phyloP scores from a whole-genome alignment of 2,888 invertebrate genomes.

The Dione juno region DNA sequence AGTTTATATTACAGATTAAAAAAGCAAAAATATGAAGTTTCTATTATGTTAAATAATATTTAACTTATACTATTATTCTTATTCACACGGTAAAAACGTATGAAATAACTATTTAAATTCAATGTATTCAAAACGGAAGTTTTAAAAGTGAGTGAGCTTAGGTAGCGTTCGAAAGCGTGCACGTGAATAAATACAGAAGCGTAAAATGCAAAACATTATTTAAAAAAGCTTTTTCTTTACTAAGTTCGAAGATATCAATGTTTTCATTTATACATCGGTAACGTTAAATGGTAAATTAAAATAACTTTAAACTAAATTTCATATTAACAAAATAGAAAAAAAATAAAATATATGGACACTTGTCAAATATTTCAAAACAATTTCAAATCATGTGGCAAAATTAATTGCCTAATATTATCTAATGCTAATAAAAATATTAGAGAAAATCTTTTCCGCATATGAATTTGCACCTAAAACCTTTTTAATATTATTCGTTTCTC shows the following conservation, averaged over 20 bases:
- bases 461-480: not conserved
- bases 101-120: slow-evolving; percentile 9
- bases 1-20: no score
- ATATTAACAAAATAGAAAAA: not conserved
- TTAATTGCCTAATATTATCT: no score
- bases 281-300: not conserved
- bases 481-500: slow-evolving; percentile 7
- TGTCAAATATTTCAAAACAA: no score
- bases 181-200: slow-evolving; percentile 6
- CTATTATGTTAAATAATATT: no score
- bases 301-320: not conserved
- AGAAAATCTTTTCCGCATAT: no score
- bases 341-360: no score
- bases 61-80: not conserved
- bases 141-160: slow-evolving; percentile 17
- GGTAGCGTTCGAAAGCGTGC: slow-evolving; percentile 6
- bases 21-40: no score
- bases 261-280: not conserved
- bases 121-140: slow-evolving; percentile 15
- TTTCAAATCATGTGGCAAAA: no score
- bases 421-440: no score
- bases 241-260: not conserved
- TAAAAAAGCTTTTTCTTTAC: slow-evolving; percentile 12
- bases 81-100: not conserved
- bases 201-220: slow-evolving; percentile 13